phyloP scores from a whole-genome alignment of 2,797 vertebrate genomes.

The Falco columbarius region DNA sequence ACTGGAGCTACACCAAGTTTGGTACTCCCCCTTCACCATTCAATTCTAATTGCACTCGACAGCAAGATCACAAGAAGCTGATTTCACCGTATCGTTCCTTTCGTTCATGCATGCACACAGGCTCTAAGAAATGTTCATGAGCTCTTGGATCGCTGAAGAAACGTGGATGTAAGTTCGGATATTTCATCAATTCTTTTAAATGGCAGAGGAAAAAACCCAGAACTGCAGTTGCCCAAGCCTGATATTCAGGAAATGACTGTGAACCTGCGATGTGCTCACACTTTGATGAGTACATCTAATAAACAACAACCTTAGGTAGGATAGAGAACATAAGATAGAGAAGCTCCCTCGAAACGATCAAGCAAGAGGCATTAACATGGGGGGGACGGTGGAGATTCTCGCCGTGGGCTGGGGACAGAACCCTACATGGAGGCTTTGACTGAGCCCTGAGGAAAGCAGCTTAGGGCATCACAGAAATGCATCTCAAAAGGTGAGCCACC shows the following conservation, averaged over 20 bases:
- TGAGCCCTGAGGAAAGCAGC: not conserved
- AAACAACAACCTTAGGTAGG: not conserved
- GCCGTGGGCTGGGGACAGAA: accelerated
- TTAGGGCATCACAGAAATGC: not conserved
- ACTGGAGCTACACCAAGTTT: not conserved
- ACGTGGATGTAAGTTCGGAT: not conserved
- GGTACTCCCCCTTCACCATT: not conserved
- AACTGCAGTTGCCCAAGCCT: not conserved
- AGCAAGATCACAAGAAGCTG: not conserved
- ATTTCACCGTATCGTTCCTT: not conserved
- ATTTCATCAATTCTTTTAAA: not conserved
- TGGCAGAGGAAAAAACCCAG: not conserved
- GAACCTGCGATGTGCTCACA: not conserved
- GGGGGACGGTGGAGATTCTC: not conserved
- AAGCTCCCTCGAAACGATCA: not conserved
- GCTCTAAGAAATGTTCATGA: not conserved
- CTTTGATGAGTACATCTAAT: not conserved
- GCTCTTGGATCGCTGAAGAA: not conserved
- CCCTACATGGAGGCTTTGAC: not conserved
- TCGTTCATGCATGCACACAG: not conserved
- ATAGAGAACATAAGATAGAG: not conserved
- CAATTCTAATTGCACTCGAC: not conserved
- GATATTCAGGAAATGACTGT: not conserved
- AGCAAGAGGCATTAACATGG: not conserved
- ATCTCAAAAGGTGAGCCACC: not conserved